Evolutionary conservation across 2,797 vertebrate species (phyloP).

Genomic region (Glossophaga mutica): DNA sequence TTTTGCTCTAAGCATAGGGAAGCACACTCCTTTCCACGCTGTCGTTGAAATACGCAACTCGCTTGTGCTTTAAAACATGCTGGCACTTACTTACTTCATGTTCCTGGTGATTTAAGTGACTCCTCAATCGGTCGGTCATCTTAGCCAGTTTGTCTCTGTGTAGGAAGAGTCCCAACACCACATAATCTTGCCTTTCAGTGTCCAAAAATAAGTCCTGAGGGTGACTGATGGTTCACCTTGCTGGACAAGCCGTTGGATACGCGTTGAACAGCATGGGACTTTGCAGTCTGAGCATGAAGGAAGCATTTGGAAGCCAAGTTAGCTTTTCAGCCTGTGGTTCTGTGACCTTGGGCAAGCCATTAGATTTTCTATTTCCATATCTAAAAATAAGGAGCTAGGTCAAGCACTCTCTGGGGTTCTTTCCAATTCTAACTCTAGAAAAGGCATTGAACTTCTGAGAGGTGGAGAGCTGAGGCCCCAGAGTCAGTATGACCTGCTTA

Average conservation of each 20-base stretch:
- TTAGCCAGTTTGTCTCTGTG: not conserved
- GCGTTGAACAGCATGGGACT: not conserved
- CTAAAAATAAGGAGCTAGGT: constrained; percentile 51
- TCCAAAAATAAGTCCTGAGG: not conserved
- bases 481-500: not conserved
- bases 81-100: rapidly evolving
- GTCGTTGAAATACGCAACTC: not conserved
- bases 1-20: not conserved
- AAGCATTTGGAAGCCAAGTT: not conserved
- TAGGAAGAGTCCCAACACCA: not conserved
- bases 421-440: constrained; percentile 20
- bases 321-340: not conserved
- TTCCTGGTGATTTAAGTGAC: not conserved
- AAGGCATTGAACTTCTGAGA: not conserved
- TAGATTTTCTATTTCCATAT: constrained; percentile 49
- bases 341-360: constrained; percentile 24
- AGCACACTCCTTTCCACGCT: not conserved
- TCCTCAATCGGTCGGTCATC: not conserved
- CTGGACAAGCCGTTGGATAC: not conserved
- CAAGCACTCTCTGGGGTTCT: not conserved
- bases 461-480: not conserved
- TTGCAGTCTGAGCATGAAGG: not conserved
- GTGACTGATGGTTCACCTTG: not conserved
- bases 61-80: not conserved
- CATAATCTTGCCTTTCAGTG: not conserved